phyloP scores from a whole-genome alignment of 1,140 invertebrate genomes.

The Orchesella cincta region DNA sequence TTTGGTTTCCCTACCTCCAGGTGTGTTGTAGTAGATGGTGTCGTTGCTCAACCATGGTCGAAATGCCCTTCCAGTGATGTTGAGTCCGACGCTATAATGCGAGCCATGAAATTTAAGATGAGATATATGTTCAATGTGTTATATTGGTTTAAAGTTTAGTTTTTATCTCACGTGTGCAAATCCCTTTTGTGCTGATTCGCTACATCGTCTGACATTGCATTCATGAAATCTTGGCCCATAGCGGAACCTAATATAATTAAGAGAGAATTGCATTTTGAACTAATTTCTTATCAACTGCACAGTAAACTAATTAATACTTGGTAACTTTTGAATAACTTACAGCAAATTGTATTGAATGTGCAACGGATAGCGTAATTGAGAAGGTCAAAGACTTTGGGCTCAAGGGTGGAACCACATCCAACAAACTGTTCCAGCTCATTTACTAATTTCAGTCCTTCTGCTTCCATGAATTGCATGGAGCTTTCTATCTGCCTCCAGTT shows the following conservation, averaged over 20 bases:
- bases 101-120: too few relatives aligned
- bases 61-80: not conserved
- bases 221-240: not conserved
- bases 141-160: too few relatives aligned
- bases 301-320: not conserved
- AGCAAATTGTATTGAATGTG: not conserved
- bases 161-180: too few relatives aligned
- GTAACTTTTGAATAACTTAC: too few relatives aligned
- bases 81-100: not conserved
- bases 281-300: not conserved
- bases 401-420: too few relatives aligned
- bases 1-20: not conserved
- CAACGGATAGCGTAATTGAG: not conserved
- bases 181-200: not conserved
- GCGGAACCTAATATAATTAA: too few relatives aligned
- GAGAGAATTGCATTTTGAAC: too few relatives aligned
- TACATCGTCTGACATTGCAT: not conserved
- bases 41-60: not conserved
- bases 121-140: too few relatives aligned
- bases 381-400: not conserved
- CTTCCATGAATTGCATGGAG: not conserved
- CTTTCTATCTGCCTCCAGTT: conserved; percentile 6
- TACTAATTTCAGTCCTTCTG: not conserved
- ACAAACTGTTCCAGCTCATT: not conserved
- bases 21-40: not conserved